Evolutionary conservation across 2,797 vertebrate species (phyloP), one percentile per base, ranked within the genome.

Genomic region (Gila robusta): DNA sequence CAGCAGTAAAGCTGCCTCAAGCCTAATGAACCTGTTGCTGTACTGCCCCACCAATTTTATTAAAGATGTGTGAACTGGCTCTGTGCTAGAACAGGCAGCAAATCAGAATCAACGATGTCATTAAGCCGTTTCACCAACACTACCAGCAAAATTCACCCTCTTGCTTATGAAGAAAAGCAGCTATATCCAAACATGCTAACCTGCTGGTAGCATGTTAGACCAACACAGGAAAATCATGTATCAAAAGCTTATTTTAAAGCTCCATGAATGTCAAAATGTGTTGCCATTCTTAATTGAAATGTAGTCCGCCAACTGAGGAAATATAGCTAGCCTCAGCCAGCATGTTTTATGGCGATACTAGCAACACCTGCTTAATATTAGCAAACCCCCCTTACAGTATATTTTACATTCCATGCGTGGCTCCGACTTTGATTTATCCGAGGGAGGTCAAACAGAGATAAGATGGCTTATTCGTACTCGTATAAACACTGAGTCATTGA

Each of bases 321-420:
- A 95, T 91, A 92, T 90, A 94, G 91, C 91, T 79, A 91, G 91
- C 91, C 90, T 93, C 86, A 89, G 91, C 91, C 82, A 88, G 91
- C 69, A 92, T 95, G 94, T 92, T 95, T 96, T 95, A 95, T 94
- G 91, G 87, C 87, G 88, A 93, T 91, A 89, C 91, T 90, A 91
- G 92, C 92, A 67, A 90, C 95, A 95, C 94, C 94, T 96, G 95
- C 93, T 95, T 93, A 91, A 93, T 93, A 95, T 96, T 96, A 96
- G 89, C 90, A 91, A 93, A 91, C 94, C 67, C 86, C 88, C 87
- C 82, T 94, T 92, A 95, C 93, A 94, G 93, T 96, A 94, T 93
- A 93, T 90, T 95, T 93, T 94, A 94, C 94, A 95, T 95, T 96
- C 94, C 93, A 89, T 82, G 16, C 28, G 93, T 95, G 94, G 93